Evolutionary conservation across 2,113 vertebrate genomes (phyloP).

Genomic region (Barnardius zonarius): DNA sequence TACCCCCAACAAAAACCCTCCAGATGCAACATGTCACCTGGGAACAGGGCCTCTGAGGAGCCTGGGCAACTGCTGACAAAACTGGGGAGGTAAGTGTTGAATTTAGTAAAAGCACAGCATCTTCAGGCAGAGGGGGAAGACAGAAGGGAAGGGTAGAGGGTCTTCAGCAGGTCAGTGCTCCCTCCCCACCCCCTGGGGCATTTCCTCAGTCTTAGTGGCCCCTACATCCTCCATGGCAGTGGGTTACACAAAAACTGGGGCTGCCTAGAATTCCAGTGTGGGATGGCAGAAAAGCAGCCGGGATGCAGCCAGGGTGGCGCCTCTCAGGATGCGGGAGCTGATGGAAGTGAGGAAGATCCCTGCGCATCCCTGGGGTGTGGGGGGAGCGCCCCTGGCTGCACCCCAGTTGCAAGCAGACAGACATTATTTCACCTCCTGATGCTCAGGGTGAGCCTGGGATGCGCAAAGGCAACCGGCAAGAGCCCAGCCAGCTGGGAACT

Average conservation of each 20-base stretch:
- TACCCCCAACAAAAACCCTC: background rate
- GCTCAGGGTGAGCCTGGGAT: constrained; percentile 12
- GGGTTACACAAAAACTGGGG: background rate
- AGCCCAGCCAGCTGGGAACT: background rate
- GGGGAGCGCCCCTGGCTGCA: background rate
- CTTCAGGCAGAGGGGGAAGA: background rate
- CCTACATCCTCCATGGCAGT: background rate
- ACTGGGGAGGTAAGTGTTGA: rapidly evolving
- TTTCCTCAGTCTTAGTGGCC: rapidly evolving
- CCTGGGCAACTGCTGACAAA: background rate
- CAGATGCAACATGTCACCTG: rapidly evolving
- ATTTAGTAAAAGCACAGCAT: background rate
- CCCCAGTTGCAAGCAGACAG: background rate
- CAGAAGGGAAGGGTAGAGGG: rapidly evolving
- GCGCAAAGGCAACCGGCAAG: background rate
- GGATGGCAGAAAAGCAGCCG: rapidly evolving
- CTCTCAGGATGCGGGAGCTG: rapidly evolving
- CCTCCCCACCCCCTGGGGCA: rapidly evolving
- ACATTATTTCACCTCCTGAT: background rate
- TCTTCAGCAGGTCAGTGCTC: background rate
- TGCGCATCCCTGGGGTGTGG: rapidly evolving
- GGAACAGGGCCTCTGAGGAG: background rate
- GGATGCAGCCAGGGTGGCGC: background rate
- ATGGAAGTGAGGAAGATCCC: background rate
- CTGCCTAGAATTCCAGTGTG: background rate